Evolutionary conservation across 2,888 invertebrate species (phyloP).

Genomic region (Clistopyga incitator): DNA sequence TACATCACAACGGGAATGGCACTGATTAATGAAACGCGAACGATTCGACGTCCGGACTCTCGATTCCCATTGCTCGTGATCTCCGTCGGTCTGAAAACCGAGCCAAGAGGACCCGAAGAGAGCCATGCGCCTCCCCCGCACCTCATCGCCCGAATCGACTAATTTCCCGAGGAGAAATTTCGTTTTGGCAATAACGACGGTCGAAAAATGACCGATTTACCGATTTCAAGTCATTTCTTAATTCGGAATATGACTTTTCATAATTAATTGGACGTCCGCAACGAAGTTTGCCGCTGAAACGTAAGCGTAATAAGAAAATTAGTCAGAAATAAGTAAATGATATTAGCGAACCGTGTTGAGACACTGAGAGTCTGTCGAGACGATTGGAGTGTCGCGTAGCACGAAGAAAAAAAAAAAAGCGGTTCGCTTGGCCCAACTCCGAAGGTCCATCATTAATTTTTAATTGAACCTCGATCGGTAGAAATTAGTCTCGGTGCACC

Average conservation of each 20-base stretch:
- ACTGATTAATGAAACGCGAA: conserved; percentile 62
- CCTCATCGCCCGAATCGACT: conserved; percentile 71
- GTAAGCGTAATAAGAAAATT: background rate
- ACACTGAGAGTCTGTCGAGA: background rate
- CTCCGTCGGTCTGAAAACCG: conserved; percentile 12
- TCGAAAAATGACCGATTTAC: background rate
- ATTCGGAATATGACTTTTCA: too few relatives aligned
- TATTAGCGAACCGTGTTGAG: background rate
- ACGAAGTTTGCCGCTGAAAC: too few relatives aligned
- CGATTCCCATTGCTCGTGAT: conserved; percentile 24
- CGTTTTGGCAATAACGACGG: background rate
- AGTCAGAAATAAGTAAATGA: background rate
- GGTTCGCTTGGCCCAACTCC: background rate
- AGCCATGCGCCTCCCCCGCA: conserved; percentile 20
- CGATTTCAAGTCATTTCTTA: too few relatives aligned
- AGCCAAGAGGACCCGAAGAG: conserved; percentile 5
- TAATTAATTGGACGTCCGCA: too few relatives aligned
- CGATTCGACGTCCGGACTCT: conserved; percentile 38
- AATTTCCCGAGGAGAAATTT: conserved; percentile 22
- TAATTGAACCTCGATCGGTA: conserved; percentile 77
- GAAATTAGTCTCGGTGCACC: conserved; percentile 72
- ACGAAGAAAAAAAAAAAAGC: background rate
- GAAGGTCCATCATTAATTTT: conserved; percentile 71
- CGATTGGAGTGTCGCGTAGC: background rate
- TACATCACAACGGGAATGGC: conserved; percentile 39